phyloP scores from a whole-genome alignment of 2,797 vertebrate species.

The Antennarius maculatus region DNA sequence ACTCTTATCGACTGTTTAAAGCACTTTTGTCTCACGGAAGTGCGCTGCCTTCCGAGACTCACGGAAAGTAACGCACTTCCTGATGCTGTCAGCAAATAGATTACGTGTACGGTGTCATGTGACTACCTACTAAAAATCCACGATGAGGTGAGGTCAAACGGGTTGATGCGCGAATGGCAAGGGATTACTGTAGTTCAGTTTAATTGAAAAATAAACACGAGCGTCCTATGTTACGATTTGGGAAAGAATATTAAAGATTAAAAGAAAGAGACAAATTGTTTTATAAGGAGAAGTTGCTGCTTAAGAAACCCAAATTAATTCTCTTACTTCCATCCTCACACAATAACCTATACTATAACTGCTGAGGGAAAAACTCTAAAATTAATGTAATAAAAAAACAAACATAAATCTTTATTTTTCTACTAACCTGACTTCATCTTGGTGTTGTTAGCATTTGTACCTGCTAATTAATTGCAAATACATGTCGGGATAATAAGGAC shows the following conservation, averaged over 20 bases:
- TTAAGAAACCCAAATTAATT: not conserved
- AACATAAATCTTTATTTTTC: not conserved
- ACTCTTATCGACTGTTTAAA: no score
- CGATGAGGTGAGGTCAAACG: no score
- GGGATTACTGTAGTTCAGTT: not conserved
- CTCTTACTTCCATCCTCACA: no score
- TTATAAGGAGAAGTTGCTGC: not conserved
- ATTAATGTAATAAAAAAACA: not conserved
- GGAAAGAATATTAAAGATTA: not conserved
- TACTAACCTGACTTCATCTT: slow-evolving; percentile 25
- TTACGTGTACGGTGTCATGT: no score
- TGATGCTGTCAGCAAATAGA: no score
- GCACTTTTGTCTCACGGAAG: no score
- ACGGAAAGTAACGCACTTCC: no score
- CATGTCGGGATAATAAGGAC: slow-evolving; percentile 36
- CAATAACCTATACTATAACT: not conserved
- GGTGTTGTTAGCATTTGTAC: slow-evolving; percentile 45
- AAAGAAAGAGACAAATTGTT: not conserved
- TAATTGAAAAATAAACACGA: not conserved
- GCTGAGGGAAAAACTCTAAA: not conserved
- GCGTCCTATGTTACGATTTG: not conserved
- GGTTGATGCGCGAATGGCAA: no score
- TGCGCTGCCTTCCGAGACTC: no score
- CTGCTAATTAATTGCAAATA: slow-evolving; percentile 64
- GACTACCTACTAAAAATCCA: no score